phyloP scores from a whole-genome alignment of 2,888 invertebrate species.

The Drosophila robusta region DNA sequence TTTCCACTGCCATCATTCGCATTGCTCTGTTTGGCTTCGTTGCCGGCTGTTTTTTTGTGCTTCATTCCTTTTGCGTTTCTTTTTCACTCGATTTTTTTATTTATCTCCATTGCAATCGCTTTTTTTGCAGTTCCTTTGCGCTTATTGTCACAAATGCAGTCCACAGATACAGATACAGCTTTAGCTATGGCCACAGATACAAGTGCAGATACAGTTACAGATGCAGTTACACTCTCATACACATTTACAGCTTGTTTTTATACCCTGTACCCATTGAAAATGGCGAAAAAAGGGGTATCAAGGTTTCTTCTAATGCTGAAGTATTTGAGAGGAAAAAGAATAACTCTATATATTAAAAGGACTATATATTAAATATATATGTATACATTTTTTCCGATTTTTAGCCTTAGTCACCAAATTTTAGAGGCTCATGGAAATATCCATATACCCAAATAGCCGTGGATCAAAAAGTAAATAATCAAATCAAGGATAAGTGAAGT shows the following conservation, averaged over 20 bases:
- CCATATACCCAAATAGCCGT: no score
- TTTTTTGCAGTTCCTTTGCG: conserved; percentile 44
- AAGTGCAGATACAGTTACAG: conserved; percentile 4
- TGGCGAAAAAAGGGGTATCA: no score
- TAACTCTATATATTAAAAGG: no score
- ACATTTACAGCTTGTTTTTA: conserved; percentile 6
- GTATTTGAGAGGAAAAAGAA: no score
- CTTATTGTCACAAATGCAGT: conserved; percentile 66
- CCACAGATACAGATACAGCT: conserved; percentile 49
- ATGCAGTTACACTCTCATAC: conserved; percentile 14
- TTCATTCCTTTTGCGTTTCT: conserved; percentile 1
- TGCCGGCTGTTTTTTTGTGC: conserved; percentile 27
- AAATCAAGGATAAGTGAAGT: no score
- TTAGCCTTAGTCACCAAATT: no score
- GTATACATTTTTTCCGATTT: no score
- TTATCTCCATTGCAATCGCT: conserved; percentile 33
- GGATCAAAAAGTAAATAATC: no score
- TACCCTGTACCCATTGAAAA: neutral
- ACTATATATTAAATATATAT: no score
- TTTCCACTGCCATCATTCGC: conserved; percentile 36
- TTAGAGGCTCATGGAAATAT: no score
- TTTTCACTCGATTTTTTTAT: conserved; percentile 3
- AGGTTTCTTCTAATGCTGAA: no score
- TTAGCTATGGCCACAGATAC: no score
- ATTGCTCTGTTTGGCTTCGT: conserved; percentile 44